Evolutionary conservation across 2,797 vertebrate species (phyloP).

Genomic region (Okamejei kenojei): DNA sequence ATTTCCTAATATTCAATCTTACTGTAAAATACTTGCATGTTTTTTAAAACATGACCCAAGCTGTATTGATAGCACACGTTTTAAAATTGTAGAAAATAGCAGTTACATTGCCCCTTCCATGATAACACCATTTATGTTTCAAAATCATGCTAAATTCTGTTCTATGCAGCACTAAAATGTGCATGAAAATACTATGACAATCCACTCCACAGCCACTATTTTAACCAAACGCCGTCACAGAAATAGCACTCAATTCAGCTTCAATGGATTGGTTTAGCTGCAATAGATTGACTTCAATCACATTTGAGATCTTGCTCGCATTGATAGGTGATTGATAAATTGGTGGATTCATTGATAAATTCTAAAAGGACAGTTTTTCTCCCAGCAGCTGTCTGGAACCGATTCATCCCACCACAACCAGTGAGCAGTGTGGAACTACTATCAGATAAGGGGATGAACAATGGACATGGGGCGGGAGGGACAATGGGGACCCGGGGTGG

Average conservation of each 20-base stretch:
- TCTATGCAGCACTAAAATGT: background rate
- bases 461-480: too few relatives aligned
- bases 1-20: conserved; percentile 8
- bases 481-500: too few relatives aligned
- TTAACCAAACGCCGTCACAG: too few relatives aligned
- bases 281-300: background rate
- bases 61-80: background rate
- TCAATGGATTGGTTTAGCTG: background rate
- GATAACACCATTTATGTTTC: too few relatives aligned
- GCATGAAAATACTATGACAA: background rate
- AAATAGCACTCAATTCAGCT: background rate
- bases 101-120: too few relatives aligned
- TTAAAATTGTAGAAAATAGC: background rate
- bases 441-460: too few relatives aligned
- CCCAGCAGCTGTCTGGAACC: too few relatives aligned
- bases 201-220: background rate
- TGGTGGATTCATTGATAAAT: too few relatives aligned
- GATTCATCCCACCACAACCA: too few relatives aligned
- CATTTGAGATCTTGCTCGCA: background rate
- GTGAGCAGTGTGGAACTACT: too few relatives aligned
- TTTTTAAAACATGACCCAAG: background rate
- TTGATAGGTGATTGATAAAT: background rate
- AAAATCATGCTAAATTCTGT: background rate
- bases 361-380: too few relatives aligned
- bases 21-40: background rate